Conservation (phyloP, 2,797 vertebrate genomes). For the Danio kyathit region DNA sequence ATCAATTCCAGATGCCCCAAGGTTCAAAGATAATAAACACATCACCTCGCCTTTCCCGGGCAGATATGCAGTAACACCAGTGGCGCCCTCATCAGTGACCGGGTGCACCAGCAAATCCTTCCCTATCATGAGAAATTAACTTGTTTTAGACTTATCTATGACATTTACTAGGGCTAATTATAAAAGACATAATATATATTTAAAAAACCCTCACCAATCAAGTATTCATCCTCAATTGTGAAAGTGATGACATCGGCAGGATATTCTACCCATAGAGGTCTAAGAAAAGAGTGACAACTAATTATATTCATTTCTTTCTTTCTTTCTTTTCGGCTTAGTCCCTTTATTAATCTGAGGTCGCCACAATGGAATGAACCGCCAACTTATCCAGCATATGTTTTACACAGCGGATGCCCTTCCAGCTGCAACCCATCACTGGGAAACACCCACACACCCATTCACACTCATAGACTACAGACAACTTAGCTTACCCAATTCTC, state of each 20-base stretch:
- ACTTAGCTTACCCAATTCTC: too few species aligned
- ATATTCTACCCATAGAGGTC: slow-evolving; percentile 84
- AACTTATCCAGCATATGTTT: too few species aligned
- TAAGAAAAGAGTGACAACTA: slow-evolving; percentile 49
- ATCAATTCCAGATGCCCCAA: neutral
- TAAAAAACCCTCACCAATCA: slow-evolving; percentile 76
- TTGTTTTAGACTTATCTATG: neutral
- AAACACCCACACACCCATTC: too few species aligned
- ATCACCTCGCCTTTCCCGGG: slow-evolving; percentile 88
- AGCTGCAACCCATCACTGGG: too few species aligned
- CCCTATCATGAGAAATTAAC: slow-evolving; percentile 78
- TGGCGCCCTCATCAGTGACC: slow-evolving; percentile 87
- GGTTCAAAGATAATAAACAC: neutral
- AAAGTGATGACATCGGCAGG: slow-evolving; percentile 71
- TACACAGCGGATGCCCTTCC: too few species aligned
- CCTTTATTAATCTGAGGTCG: too few species aligned
- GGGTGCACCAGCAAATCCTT: slow-evolving; percentile 88
- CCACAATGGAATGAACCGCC: too few species aligned
- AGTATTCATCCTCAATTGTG: slow-evolving; percentile 80
- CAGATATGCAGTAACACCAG: slow-evolving; percentile 89
- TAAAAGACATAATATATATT: neutral
- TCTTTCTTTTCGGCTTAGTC: too few species aligned
- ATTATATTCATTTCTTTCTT: too few species aligned
- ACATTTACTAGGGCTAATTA: neutral
- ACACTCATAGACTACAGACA: too few species aligned